Evolutionary conservation across 2,888 invertebrate genomes (phyloP).

Genomic region (Cephus nigrinus): DNA sequence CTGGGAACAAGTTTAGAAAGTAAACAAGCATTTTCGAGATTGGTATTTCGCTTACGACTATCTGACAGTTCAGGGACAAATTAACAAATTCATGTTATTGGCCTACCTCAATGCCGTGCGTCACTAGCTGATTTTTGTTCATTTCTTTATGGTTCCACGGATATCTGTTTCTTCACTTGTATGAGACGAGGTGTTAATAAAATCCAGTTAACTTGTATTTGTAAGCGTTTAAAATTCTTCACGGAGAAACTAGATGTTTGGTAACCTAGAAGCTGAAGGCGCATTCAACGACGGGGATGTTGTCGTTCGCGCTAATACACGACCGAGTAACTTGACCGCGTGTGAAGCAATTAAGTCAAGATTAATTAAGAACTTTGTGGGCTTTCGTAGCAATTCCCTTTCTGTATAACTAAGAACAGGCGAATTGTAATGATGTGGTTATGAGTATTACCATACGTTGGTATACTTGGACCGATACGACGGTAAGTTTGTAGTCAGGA

Average conservation of each 20-base stretch:
- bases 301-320: not conserved
- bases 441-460: not conserved
- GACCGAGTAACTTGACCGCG: not conserved
- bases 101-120: not conserved
- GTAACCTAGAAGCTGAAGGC: not conserved
- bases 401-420: not conserved
- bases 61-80: not conserved
- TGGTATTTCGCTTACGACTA: not conserved
- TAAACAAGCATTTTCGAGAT: not conserved
- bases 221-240: not conserved
- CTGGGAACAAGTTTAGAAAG: not conserved
- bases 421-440: not conserved
- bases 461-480: not conserved
- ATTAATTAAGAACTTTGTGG: not conserved
- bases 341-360: not conserved
- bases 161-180: not conserved
- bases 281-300: not conserved
- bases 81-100: not conserved
- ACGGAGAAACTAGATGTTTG: not conserved
- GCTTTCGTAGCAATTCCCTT: not conserved
- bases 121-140: not conserved
- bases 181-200: not conserved
- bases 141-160: not conserved
- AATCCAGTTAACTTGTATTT: not conserved
- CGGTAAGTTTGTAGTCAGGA: not conserved